These are phyloP conservation scores for Uloborus plumipes DNA, from an alignment of 2,888 invertebrate genomes.

Conservation along the genomic window DNA sequence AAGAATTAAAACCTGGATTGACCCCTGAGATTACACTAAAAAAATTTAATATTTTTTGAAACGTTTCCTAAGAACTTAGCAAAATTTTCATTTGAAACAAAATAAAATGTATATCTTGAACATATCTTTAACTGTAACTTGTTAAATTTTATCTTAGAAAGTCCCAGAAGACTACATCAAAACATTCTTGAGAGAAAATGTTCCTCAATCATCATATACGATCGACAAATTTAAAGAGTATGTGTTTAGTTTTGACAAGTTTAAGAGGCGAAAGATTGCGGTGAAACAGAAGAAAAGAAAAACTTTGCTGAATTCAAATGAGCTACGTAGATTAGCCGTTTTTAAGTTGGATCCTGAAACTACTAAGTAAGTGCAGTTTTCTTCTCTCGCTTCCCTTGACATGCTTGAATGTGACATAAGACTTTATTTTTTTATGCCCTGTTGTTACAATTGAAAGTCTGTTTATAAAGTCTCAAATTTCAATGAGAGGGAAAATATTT, in stretches of 20 bases:
- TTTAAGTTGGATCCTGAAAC: slow-evolving; percentile 35
- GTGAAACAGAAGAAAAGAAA: slow-evolving; percentile 26
- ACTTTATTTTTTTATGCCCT: too few relatives aligned
- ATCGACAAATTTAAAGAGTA: slow-evolving; percentile 36
- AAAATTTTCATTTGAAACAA: neutral
- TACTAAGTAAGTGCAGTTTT: slow-evolving; percentile 38
- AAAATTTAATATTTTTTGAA: neutral
- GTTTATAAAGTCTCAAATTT: too few relatives aligned
- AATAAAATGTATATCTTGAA: too few relatives aligned
- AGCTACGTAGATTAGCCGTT: slow-evolving; percentile 27
- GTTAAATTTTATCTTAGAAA: slow-evolving; percentile 32
- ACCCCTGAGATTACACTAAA: neutral
- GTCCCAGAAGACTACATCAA: slow-evolving; percentile 43
- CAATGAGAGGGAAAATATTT: too few relatives aligned
- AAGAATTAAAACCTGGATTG: too few relatives aligned
- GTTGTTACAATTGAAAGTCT: too few relatives aligned
- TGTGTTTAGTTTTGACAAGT: slow-evolving; percentile 31
- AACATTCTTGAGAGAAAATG: slow-evolving; percentile 21
- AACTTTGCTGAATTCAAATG: slow-evolving; percentile 37
- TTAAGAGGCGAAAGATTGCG: slow-evolving; percentile 33
- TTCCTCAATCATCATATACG: slow-evolving; percentile 9
- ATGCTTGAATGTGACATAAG: too few relatives aligned
- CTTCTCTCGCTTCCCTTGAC: too few relatives aligned
- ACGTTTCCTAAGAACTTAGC: neutral
- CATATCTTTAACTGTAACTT: neutral